These are phyloP conservation scores for Tetragonisca angustula DNA, from an alignment of 2,888 invertebrate genomes.

Conservation along the genomic window DNA sequence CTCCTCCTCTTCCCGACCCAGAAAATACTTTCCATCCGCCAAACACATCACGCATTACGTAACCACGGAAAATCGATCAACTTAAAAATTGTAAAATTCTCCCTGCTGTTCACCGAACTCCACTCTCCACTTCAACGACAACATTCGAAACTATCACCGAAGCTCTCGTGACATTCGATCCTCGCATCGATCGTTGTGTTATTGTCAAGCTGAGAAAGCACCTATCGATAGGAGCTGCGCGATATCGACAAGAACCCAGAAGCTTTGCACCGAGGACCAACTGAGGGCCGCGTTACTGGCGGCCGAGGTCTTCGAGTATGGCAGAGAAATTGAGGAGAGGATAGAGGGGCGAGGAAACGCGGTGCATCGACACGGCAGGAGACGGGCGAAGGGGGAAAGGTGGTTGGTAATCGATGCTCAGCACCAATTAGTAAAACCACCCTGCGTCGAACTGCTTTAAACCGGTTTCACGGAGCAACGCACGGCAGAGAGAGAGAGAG, in stretches of 20 bases:
- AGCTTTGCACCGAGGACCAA: conserved; percentile 23
- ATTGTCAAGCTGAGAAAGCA: not conserved
- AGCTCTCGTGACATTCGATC: not conserved
- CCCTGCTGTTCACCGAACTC: not conserved
- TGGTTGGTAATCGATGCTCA: conserved; percentile 77
- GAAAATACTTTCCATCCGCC: conserved; percentile 13
- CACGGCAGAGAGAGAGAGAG: conserved; percentile 50
- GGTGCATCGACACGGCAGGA: conserved; percentile 39
- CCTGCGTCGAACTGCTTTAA: conserved; percentile 74
- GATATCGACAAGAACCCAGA: not conserved
- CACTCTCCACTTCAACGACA: not conserved
- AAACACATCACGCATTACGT: not conserved
- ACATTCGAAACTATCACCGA: not conserved
- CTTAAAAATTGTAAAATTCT: not conserved
- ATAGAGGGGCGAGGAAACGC: conserved; percentile 36
- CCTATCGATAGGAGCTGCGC: not conserved
- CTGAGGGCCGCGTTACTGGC: conserved; percentile 18
- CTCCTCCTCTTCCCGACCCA: conserved; percentile 26
- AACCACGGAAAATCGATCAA: not conserved
- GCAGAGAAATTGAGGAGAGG: conserved; percentile 43
- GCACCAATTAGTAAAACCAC: conserved; percentile 80
- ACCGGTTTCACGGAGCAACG: conserved; percentile 77
- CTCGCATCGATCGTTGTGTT: not conserved
- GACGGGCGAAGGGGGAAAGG: conserved; percentile 27
- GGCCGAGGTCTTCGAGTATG: conserved; percentile 41